Conservation (phyloP, 2,888 invertebrate genomes). For the Lamellibrachia columna region DNA sequence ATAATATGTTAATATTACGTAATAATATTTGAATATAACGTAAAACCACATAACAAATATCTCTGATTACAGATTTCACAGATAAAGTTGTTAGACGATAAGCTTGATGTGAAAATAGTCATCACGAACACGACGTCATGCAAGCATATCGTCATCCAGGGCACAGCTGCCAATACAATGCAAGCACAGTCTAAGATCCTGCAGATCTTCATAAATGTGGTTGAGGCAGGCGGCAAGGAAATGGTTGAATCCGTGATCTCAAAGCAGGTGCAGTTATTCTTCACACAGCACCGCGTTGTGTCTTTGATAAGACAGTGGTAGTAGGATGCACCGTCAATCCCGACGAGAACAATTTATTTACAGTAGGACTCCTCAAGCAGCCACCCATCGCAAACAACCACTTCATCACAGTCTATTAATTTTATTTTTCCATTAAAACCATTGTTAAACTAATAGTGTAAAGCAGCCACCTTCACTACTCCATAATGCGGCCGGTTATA, state of each 20-base stretch:
- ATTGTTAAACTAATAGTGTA: too few relatives aligned
- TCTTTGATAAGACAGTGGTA: not conserved
- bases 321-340: too few relatives aligned
- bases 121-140: not conserved
- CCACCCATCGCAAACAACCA: too few relatives aligned
- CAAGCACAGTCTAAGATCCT: not conserved
- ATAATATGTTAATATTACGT: too few relatives aligned
- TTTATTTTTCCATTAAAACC: too few relatives aligned
- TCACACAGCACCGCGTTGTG: not conserved
- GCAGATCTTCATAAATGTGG: not conserved
- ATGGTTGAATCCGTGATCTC: not conserved
- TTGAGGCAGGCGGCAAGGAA: not conserved
- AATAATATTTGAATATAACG: too few relatives aligned
- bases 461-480: too few relatives aligned
- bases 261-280: not conserved
- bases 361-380: too few relatives aligned
- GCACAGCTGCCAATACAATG: not conserved
- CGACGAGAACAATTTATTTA: too few relatives aligned
- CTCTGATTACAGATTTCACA: not conserved
- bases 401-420: too few relatives aligned
- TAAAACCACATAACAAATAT: not conserved
- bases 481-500: too few relatives aligned
- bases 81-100: not conserved
- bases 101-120: not conserved
- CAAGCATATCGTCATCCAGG: not conserved